These are phyloP conservation scores for Acrobasis consociella DNA, from an alignment of 2,888 invertebrate species.

Conservation along the genomic window DNA sequence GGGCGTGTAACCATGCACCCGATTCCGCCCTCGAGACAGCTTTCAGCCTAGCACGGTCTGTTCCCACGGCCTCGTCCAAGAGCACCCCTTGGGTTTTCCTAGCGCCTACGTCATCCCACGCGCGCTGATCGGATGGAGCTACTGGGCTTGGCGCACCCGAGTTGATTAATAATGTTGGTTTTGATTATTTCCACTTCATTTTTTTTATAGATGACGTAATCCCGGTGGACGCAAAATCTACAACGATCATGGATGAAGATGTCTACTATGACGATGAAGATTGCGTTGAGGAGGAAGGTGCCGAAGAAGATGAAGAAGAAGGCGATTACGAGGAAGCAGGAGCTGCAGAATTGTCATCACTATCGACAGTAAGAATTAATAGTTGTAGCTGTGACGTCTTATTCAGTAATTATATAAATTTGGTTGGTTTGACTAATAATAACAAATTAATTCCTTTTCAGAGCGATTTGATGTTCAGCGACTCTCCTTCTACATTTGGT, in stretches of 20 bases:
- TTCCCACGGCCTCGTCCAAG: too few relatives aligned
- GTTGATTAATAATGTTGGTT: too few relatives aligned
- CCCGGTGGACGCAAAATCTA: conserved; percentile 78
- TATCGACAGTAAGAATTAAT: conserved; percentile 33
- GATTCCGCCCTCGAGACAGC: too few relatives aligned
- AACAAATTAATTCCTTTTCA: conserved; percentile 33
- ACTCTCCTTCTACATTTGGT: conserved; percentile 41
- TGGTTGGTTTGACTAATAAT: not conserved
- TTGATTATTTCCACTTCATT: not conserved
- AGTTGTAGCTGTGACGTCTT: not conserved
- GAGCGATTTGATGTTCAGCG: conserved; percentile 51
- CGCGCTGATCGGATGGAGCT: too few relatives aligned
- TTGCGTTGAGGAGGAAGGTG: conserved; percentile 66
- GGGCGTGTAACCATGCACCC: too few relatives aligned
- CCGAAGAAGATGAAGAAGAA: conserved; percentile 50
- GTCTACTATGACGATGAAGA: conserved; percentile 59
- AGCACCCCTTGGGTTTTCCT: too few relatives aligned
- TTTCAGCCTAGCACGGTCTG: too few relatives aligned
- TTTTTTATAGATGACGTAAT: conserved; percentile 82
- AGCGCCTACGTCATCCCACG: too few relatives aligned
- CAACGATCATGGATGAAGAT: conserved; percentile 59
- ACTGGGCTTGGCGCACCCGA: too few relatives aligned
- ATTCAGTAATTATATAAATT: too few relatives aligned
- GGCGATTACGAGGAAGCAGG: conserved; percentile 56
- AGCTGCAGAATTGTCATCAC: conserved; percentile 36